Conservation (phyloP, 1,140 invertebrate genomes). For the Bombus waltoni region DNA sequence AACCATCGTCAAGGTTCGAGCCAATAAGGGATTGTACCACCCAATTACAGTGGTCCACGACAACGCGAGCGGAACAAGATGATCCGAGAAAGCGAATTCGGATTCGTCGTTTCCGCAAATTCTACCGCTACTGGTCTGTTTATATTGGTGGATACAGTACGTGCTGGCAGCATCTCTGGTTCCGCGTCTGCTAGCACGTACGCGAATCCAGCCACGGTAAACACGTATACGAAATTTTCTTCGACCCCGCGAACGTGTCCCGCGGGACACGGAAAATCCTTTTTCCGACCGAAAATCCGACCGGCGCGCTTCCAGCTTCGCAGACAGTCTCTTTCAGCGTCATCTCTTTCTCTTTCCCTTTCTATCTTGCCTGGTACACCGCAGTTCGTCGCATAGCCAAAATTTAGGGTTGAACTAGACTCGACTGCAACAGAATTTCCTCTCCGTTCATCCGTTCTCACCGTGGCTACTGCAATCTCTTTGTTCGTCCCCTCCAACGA, state of each 20-base stretch:
- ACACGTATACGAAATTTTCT: slow-evolving; percentile 62
- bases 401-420: slow-evolving; percentile 3
- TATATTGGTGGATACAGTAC: slow-evolving; percentile 30
- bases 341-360: no score
- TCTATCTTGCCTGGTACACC: neutral
- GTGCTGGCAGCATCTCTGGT: slow-evolving; percentile 1
- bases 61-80: neutral
- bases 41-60: neutral
- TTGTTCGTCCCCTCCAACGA: neutral
- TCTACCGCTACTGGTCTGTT: slow-evolving; percentile 7
- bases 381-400: neutral
- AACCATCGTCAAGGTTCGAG: neutral
- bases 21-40: neutral
- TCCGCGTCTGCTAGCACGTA: slow-evolving; percentile 46
- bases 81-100: slow-evolving; percentile 42
- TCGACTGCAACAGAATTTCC: slow-evolving; percentile 6
- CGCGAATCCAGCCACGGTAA: slow-evolving; percentile 54
- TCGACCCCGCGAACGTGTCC: slow-evolving; percentile 45
- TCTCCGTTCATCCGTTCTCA: neutral
- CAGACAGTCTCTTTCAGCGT: slow-evolving; percentile 16
- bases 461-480: neutral
- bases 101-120: slow-evolving; percentile 38
- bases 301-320: neutral
- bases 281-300: slow-evolving; percentile 35
- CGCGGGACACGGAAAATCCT: slow-evolving; percentile 42